Conservation (phyloP, 1,140 invertebrate genomes). For the Penaeus japonicus region DNA sequence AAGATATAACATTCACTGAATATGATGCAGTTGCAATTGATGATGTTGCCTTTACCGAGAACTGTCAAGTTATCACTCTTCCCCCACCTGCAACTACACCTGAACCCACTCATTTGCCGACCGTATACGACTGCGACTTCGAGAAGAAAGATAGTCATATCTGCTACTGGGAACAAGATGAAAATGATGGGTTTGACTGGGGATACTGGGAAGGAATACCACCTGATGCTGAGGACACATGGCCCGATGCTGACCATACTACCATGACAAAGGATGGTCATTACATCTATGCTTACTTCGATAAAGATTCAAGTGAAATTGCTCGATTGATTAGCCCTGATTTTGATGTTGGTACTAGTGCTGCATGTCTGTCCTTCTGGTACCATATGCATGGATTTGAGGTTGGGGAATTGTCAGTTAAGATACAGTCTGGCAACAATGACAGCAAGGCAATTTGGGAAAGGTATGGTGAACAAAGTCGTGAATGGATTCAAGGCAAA, state of each 20-base stretch:
- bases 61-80: slow-evolving; percentile 29
- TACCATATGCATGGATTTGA: slow-evolving; percentile 50
- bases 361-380: slow-evolving; percentile 42
- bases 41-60: slow-evolving; percentile 30
- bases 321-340: slow-evolving; percentile 17
- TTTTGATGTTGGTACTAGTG: slow-evolving; percentile 10
- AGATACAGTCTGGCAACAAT: neutral
- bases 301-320: neutral
- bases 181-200: slow-evolving; percentile 37
- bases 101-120: slow-evolving; percentile 31
- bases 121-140: slow-evolving; percentile 51
- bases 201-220: slow-evolving; percentile 20
- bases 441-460: neutral
- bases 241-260: slow-evolving; percentile 39
- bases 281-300: slow-evolving; percentile 30
- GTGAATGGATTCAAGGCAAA: slow-evolving; percentile 36
- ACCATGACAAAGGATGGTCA: slow-evolving; percentile 24
- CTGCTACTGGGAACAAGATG: slow-evolving; percentile 30
- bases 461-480: slow-evolving; percentile 35
- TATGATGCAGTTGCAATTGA: slow-evolving; percentile 37
- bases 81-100: slow-evolving; percentile 29
- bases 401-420: slow-evolving; percentile 10
- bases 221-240: slow-evolving; percentile 22
- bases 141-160: slow-evolving; percentile 7
- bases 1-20: slow-evolving; percentile 40